These are phyloP conservation scores for Natator depressus DNA, from an alignment of 2,113 vertebrate species.

Conservation along the genomic window DNA sequence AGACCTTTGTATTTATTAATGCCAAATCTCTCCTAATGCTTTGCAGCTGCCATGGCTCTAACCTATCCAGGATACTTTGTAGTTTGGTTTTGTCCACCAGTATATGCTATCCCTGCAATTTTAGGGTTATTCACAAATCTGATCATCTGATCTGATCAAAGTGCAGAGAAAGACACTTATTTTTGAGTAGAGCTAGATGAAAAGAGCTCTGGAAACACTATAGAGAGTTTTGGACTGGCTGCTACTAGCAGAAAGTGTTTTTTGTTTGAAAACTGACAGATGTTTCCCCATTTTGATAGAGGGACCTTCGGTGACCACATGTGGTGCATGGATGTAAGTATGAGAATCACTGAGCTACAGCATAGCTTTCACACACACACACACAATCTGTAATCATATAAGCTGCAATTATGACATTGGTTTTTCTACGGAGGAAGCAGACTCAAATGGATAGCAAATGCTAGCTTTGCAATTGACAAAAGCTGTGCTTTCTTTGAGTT, in stretches of 20 bases:
- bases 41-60: background rate
- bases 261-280: background rate
- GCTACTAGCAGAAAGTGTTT: background rate
- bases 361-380: background rate
- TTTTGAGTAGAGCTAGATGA: background rate
- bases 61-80: background rate
- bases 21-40: background rate
- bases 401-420: background rate
- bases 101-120: background rate
- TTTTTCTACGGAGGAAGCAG: background rate
- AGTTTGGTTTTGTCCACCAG: background rate
- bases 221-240: background rate
- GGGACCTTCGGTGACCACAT: background rate
- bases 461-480: slow-evolving; percentile 9
- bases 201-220: background rate
- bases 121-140: background rate
- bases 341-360: background rate
- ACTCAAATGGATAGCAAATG: background rate
- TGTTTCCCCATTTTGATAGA: background rate
- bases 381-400: background rate
- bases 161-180: background rate
- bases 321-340: background rate
- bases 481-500: slow-evolving; percentile 20
- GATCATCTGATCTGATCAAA: background rate
- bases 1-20: background rate